phyloP scores from a whole-genome alignment of 2,888 invertebrate species.

The Drosophila putrida region DNA sequence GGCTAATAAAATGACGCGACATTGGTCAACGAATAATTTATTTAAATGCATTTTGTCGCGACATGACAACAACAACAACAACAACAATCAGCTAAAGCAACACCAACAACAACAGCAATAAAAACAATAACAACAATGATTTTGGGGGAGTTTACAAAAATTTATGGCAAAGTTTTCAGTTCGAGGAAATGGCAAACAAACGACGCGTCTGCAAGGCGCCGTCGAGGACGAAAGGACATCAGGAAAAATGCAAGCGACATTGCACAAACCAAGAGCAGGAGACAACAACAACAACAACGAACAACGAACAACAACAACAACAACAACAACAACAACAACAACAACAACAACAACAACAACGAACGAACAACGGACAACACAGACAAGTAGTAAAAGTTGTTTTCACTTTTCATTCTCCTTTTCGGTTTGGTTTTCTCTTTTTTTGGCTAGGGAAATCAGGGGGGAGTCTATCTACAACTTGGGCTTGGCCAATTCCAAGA shows the following conservation, averaged over 20 bases:
- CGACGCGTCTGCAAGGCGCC: conserved; percentile 74
- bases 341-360: too few species aligned
- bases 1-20: conserved; percentile 82
- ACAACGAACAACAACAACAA: too few species aligned
- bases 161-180: conserved; percentile 77
- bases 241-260: conserved; percentile 57
- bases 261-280: conserved; percentile 19
- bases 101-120: conserved; percentile 44
- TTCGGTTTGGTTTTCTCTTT: not conserved
- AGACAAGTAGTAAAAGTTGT: conserved; percentile 80
- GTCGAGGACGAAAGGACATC: conserved; percentile 51
- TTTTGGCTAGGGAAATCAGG: conserved; percentile 2
- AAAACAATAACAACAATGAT: conserved; percentile 29
- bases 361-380: not conserved
- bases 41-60: conserved; percentile 85
- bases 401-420: conserved; percentile 75
- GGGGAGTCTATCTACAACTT: not conserved
- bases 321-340: too few species aligned
- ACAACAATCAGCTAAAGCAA: conserved; percentile 13
- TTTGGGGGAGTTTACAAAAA: conserved; percentile 60
- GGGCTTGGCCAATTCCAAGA: conserved; percentile 71
- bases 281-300: too few species aligned
- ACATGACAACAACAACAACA: conserved; percentile 62
- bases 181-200: conserved; percentile 80
- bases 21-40: conserved; percentile 82